A percentile compares a stretch with the other conserved stretches of the same genome.
These are phyloP conservation scores for Tetramorium simillimum DNA, from an alignment of 1,140 invertebrate species.

Conservation along the genomic window DNA sequence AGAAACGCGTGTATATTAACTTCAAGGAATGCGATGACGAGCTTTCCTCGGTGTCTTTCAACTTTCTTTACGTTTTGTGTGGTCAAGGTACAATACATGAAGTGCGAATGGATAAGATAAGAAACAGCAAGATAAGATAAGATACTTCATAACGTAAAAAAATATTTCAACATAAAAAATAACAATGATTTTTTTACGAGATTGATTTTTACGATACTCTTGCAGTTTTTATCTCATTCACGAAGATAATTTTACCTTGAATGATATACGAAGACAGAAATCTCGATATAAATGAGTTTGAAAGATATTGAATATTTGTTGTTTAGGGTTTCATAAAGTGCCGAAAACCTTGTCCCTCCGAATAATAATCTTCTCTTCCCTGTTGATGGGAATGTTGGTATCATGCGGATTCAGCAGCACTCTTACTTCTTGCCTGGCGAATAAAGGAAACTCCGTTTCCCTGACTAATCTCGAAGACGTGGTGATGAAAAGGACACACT, in stretches of 20 bases:
- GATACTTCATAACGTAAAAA: too few species aligned
- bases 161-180: neutral
- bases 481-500: slow-evolving; percentile 65
- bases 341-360: slow-evolving; percentile 72
- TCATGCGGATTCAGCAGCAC: slow-evolving; percentile 73
- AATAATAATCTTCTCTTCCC: slow-evolving; percentile 64
- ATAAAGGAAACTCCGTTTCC: slow-evolving; percentile 62
- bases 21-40: slow-evolving; percentile 60
- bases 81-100: slow-evolving; percentile 71
- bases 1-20: slow-evolving; percentile 54
- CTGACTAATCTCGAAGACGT: slow-evolving; percentile 70
- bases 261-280: neutral
- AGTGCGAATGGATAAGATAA: neutral
- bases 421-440: slow-evolving; percentile 73
- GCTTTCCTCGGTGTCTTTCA: slow-evolving; percentile 66
- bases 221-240: neutral
- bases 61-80: slow-evolving; percentile 68
- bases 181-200: neutral
- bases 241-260: neutral
- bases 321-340: slow-evolving; percentile 70
- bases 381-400: slow-evolving; percentile 75
- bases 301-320: neutral
- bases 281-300: neutral
- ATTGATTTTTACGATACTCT: neutral
- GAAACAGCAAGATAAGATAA: neutral